Evolutionary conservation across 2,888 invertebrate species (phyloP).

Genomic region (Drosophila paracracens): DNA sequence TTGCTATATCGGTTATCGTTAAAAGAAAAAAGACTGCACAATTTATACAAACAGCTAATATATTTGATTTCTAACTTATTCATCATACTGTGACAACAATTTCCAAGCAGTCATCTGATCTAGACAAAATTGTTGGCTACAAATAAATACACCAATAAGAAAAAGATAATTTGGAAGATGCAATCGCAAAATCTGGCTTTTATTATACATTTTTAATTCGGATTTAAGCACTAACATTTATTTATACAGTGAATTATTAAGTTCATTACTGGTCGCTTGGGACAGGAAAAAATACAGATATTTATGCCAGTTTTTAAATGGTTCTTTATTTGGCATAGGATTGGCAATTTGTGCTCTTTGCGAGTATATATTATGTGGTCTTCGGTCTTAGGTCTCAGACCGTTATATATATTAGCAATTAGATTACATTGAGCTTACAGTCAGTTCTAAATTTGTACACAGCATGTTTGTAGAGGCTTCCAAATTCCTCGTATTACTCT

Average conservation of each 20-base stretch:
- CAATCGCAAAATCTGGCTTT: neutral
- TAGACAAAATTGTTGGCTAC: neutral
- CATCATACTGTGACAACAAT: neutral
- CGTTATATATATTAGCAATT: neutral
- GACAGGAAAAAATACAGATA: neutral
- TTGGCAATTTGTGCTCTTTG: neutral
- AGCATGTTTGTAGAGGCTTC: slow-evolving; percentile 22
- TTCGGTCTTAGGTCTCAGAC: neutral
- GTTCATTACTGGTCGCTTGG: neutral
- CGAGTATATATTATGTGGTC: neutral
- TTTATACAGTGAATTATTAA: neutral
- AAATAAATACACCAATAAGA: neutral
- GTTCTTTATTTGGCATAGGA: neutral
- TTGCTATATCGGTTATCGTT: neutral
- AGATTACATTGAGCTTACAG: slow-evolving; percentile 12
- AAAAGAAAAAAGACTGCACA: neutral
- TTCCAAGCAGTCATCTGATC: neutral
- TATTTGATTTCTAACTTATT: neutral
- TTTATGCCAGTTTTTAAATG: neutral
- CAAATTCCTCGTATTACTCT: slow-evolving; percentile 12
- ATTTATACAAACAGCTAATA: neutral
- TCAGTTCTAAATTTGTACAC: slow-evolving; percentile 11
- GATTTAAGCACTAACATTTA: neutral
- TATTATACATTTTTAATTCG: slow-evolving; percentile 3
- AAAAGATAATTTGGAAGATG: neutral